Evolutionary conservation across 2,888 invertebrate species (phyloP).

Genomic region (Sipunculus nudus): DNA sequence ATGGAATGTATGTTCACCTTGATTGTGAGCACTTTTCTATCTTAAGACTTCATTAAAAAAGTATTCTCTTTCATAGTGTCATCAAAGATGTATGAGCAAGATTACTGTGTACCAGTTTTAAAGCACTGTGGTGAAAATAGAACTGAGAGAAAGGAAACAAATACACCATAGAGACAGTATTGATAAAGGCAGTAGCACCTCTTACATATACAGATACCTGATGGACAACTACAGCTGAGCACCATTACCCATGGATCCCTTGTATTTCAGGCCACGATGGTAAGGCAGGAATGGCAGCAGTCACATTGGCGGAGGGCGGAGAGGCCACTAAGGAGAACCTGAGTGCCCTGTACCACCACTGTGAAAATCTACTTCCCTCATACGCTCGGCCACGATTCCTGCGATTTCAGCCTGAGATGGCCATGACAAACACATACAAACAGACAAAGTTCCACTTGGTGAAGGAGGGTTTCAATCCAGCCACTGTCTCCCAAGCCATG

Average conservation of each 20-base stretch:
- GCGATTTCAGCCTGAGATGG: conserved; percentile 40
- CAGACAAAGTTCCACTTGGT: conserved; percentile 50
- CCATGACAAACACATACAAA: conserved; percentile 50
- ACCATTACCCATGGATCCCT: background rate
- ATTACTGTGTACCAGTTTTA: too few relatives aligned
- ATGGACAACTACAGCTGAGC: too few relatives aligned
- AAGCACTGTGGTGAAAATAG: too few relatives aligned
- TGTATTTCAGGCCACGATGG: conserved; percentile 35
- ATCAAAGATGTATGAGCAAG: too few relatives aligned
- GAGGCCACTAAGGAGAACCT: conserved; percentile 28
- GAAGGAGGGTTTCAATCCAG: conserved; percentile 52
- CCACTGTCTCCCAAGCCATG: conserved; percentile 34
- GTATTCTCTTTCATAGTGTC: too few relatives aligned
- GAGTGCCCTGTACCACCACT: conserved; percentile 34
- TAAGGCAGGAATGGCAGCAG: conserved; percentile 55
- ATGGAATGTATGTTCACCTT: too few relatives aligned
- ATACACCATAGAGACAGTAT: too few relatives aligned
- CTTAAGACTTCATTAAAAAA: too few relatives aligned
- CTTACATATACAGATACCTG: too few relatives aligned
- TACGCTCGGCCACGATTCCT: conserved; percentile 53
- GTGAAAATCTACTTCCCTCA: conserved; percentile 41
- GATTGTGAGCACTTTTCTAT: too few relatives aligned
- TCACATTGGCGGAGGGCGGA: conserved; percentile 40
- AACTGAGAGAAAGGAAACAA: too few relatives aligned
- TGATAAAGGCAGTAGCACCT: too few relatives aligned